These are phyloP conservation scores for Baccha elongata DNA, from an alignment of 2,888 invertebrate genomes.

Conservation along the genomic window DNA sequence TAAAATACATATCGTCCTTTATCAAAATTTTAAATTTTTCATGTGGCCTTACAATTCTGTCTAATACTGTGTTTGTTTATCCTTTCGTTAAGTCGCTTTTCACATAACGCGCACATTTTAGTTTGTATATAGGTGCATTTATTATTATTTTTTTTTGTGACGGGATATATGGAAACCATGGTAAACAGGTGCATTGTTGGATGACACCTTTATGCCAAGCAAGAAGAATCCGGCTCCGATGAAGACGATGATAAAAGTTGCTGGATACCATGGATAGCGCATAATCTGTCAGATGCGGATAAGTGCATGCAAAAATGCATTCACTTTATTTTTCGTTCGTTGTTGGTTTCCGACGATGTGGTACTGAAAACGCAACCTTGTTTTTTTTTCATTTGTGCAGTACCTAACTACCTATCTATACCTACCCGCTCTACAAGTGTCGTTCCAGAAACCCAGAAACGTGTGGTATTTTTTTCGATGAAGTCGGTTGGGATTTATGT, in stretches of 20 bases:
- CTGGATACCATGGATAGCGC: slow-evolving; percentile 58
- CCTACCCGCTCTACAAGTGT: slow-evolving; percentile 53
- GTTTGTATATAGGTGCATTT: slow-evolving; percentile 8
- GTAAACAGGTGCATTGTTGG: slow-evolving; percentile 39
- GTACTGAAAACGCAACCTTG: slow-evolving; percentile 61
- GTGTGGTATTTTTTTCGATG: slow-evolving; percentile 21
- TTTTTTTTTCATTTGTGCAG: slow-evolving; percentile 16
- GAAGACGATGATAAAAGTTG: slow-evolving; percentile 46
- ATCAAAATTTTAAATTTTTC: not conserved
- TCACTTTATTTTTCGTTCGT: slow-evolving; percentile 39
- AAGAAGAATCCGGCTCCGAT: not conserved
- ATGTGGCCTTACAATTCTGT: not conserved
- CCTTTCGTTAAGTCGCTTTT: slow-evolving; percentile 31
- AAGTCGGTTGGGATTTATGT: slow-evolving; percentile 19
- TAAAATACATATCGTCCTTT: no score
- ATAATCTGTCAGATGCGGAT: slow-evolving; percentile 68
- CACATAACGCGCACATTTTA: slow-evolving; percentile 19
- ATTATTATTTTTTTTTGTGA: slow-evolving; percentile 3
- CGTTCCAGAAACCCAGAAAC: slow-evolving; percentile 68
- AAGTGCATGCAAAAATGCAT: slow-evolving; percentile 69
- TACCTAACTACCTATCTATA: no score
- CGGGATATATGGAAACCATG: not conserved
- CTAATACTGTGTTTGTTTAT: not conserved
- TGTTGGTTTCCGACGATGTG: slow-evolving; percentile 44
- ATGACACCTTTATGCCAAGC: slow-evolving; percentile 34